Evolutionary conservation across 2,797 vertebrate genomes (phyloP), one percentile per base, ranked within the genome.

Genomic region (Hippopotamyrus pictus): DNA sequence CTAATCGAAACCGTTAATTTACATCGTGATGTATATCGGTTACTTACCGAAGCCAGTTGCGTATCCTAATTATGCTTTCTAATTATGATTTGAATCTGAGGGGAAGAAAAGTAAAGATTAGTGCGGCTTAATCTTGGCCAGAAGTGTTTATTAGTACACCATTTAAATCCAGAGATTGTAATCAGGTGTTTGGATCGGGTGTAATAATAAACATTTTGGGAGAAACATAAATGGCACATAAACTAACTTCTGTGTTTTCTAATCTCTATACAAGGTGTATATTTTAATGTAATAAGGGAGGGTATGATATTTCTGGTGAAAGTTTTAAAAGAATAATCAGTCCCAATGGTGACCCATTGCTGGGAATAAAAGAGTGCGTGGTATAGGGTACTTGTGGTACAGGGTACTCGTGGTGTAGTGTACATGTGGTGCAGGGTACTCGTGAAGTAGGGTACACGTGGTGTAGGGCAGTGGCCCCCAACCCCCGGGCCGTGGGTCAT

Each of bases 31-130:
- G 44, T 48, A 5, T 4, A 51, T 84, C 44, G 29, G 44, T 84
- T 50, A 50, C 22, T 48, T 84, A 51, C 8, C 3, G 22, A 84
- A 50, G 46, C 44, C 44, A 25, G 8, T 29, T 25, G 82, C n/a
- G 0, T 84, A 29, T 84, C 59, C 51, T 33, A 59, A 29, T 86
- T 86, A 48, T 86, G 50, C 50, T 86, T 86, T 86, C 50, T 29
- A 57, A 25, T 86, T 86, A 50, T 86, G 85, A 57, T 86, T 41
- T 57, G 14, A 33, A 57, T 86, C 85, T 59, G 85, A 87, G 25
- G 85, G 85, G 73, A 46, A 14, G 44, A 48, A 83, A 84, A 51
- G 48, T 25, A 84, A 84, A 84, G 44, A 84, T 84, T 48, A 84
- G 44, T 51, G 11, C n/a, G 5, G 22, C 22, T 84, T 84, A 84